Percentiles rank a stretch among this genome's conserved stretches.
Conservation (phyloP, 2,888 invertebrate genomes). For the Cryptocephalus moraei region DNA sequence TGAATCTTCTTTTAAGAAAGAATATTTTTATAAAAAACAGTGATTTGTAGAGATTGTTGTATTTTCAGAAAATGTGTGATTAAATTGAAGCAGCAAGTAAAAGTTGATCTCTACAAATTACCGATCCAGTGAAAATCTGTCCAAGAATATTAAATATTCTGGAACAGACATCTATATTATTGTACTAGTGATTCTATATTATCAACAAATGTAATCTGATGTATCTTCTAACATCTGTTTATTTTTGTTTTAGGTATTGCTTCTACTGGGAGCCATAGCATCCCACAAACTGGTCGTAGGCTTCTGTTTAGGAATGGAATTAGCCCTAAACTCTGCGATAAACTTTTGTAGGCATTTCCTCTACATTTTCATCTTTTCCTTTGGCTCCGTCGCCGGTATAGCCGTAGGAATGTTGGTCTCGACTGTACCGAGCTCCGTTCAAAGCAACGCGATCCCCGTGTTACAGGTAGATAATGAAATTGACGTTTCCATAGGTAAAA, state of each 20-base stretch:
- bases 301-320: conserved; percentile 70
- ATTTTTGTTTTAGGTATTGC: conserved; percentile 39
- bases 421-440: conserved; percentile 39
- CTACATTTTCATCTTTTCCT: conserved; percentile 54
- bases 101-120: too few relatives aligned
- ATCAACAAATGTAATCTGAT: too few relatives aligned
- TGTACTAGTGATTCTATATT: not conserved
- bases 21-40: too few relatives aligned
- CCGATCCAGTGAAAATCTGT: too few relatives aligned
- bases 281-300: conserved; percentile 75
- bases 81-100: too few relatives aligned
- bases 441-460: conserved; percentile 45
- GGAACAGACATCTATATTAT: too few relatives aligned
- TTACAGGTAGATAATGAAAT: conserved; percentile 48
- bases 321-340: conserved; percentile 35
- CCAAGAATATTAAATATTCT: too few relatives aligned
- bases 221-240: too few relatives aligned
- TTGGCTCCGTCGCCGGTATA: conserved; percentile 60
- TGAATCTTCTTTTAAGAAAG: too few relatives aligned
- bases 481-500: too few relatives aligned
- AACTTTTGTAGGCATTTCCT: conserved; percentile 42
- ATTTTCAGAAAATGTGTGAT: too few relatives aligned
- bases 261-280: conserved; percentile 58
- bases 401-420: conserved; percentile 54
- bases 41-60: too few relatives aligned